Base-by-base conservation (phyloP, 2,113 vertebrate genomes). In the Chionodraco myersi region DNA sequence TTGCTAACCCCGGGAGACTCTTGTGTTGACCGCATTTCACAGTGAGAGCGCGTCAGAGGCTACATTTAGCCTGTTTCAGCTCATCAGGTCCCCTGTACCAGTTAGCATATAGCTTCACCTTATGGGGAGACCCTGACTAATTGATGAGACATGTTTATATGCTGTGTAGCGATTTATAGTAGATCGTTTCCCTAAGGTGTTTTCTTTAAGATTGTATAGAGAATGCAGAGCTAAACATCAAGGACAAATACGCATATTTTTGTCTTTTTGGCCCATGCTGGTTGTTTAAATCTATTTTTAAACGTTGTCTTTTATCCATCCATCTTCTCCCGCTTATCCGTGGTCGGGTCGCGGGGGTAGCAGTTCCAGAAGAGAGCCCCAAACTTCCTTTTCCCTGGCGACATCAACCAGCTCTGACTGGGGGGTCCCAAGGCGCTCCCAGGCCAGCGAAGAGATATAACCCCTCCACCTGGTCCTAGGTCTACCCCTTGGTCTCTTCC, bases 51-150 rank as follows among this genome's bases (percentile, higher is more conserved):
- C 36, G 36, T 41, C 44, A 75, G 14, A 26, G 36, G 63, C 64
- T 90, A 91, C 91, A 90, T 92, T 85, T 90, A 86, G 63, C 56
- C 15, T 41, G 57, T 79, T 79, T 73, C 79, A 81, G 69, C 79
- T 91, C 71, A 85, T 74, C 56, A 73, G 75, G 65, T 89, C 73
- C 59, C 74, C 67, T 65, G 60, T 67, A 56, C 62, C 21, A 63
- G 34, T 79, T 83, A 51, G 16, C 61, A 53, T 47, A 36, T 67
- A 58, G 23, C 6, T 9, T 12, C 10, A 10, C 47, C 15, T 0
- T 6, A 58, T 15, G 11, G 15, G 48, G 18, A 41, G 3, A 60
- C 26, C 21, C 0, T 58, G 26, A 51, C 54, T 6, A 23, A 23
- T 23, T 14, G 56, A n/a, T 34, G 3, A 21, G 26, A 16, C 2